A percentile compares a stretch with the other conserved stretches of the same genome.
Conservation (phyloP, 1,140 invertebrate species). For the Hypsibius dujardini region DNA sequence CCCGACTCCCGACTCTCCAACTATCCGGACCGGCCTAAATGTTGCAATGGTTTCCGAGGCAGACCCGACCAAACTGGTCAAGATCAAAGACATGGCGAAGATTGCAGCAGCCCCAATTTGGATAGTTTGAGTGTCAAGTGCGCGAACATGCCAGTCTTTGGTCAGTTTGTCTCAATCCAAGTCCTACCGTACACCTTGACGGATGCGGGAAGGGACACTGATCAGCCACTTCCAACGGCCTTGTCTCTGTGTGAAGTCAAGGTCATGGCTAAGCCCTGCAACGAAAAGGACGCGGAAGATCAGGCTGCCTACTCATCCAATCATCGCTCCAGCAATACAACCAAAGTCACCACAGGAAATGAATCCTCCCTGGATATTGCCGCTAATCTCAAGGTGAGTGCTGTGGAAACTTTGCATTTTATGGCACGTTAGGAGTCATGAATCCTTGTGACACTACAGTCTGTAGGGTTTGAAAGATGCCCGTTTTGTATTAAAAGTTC, state of each 20-base stretch:
- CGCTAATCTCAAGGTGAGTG: no score
- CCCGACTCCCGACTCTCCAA: background rate
- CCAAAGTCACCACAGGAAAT: background rate
- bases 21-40: background rate
- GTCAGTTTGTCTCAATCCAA: background rate
- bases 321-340: background rate
- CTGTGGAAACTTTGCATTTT: no score
- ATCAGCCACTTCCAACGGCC: background rate
- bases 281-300: background rate
- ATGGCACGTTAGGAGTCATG: no score
- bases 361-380: no score
- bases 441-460: no score
- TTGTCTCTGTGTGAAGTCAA: conserved; percentile 12
- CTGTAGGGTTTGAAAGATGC: no score
- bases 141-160: background rate
- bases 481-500: no score
- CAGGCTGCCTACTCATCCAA: background rate
- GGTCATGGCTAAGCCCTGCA: conserved; percentile 7
- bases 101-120: no score
- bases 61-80: background rate
- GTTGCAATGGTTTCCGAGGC: background rate
- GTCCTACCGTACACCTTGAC: background rate
- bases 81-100: background rate
- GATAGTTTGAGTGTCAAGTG: no score
- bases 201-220: no score